Evolutionary conservation across 2,888 invertebrate species (phyloP).

Genomic region (Brachyopa scutellaris): DNA sequence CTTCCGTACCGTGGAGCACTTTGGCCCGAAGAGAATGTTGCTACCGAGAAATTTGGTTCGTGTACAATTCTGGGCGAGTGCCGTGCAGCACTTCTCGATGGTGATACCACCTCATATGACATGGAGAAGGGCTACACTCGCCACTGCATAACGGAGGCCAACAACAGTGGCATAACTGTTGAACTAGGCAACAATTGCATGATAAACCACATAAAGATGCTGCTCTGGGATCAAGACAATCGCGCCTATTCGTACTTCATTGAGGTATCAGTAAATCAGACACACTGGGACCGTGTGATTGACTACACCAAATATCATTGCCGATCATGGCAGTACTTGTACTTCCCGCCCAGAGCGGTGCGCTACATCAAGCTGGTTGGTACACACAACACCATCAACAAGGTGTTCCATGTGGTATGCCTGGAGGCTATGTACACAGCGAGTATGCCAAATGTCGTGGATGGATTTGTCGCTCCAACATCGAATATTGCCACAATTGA

Average conservation of each 20-base stretch:
- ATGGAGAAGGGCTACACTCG: slow-evolving; percentile 96
- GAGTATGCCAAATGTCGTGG: slow-evolving; percentile 88
- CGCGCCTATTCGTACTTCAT: slow-evolving; percentile 84
- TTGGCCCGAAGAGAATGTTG: slow-evolving; percentile 95
- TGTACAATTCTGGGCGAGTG: slow-evolving; percentile 95
- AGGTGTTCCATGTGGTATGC: slow-evolving; percentile 96
- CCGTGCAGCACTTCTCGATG: slow-evolving; percentile 93
- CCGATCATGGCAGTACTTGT: slow-evolving; percentile 97
- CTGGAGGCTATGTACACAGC: slow-evolving; percentile 94
- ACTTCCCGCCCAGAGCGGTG: slow-evolving; percentile 94
- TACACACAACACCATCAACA: slow-evolving; percentile 97
- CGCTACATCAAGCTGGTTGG: slow-evolving; percentile 92
- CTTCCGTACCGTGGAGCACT: slow-evolving; percentile 93
- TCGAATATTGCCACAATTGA: slow-evolving; percentile 96
- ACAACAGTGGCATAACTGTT: slow-evolving; percentile 91
- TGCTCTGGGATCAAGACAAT: slow-evolving; percentile 97
- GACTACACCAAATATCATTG: slow-evolving; percentile 96
- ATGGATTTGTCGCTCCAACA: slow-evolving; percentile 90
- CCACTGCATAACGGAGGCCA: slow-evolving; percentile 91
- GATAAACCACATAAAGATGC: slow-evolving; percentile 95
- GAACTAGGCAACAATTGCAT: slow-evolving; percentile 92
- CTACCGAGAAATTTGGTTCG: slow-evolving; percentile 90
- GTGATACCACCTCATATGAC: slow-evolving; percentile 93
- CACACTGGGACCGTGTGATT: slow-evolving; percentile 96
- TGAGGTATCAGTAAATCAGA: slow-evolving; percentile 96